Base-by-base conservation (phyloP, 2,113 vertebrate species). In the Trogon melanurus region DNA sequence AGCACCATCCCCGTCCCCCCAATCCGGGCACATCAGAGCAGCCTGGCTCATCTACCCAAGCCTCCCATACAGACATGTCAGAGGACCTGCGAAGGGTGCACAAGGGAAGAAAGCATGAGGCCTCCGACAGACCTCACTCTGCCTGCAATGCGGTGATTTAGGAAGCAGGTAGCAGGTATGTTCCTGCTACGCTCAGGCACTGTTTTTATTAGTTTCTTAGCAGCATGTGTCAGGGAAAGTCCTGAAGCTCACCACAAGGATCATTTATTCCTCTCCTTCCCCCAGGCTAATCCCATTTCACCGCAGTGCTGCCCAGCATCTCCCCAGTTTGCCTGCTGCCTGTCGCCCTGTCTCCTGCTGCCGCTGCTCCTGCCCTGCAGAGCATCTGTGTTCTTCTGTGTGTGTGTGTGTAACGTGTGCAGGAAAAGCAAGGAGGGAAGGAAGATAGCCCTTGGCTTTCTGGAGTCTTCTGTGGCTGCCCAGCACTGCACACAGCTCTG, bases 271-370 rank as follows among this genome's bases (percentile, higher is more conserved):
- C 32, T 41, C 12, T 57, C 50, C 41, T 27, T 79, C 47, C 30
- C 38, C 32, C 14, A 11, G 5, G 7, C 8, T 50, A 58, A 56
- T 56, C 60, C 36, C 47, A 36, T 78, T 80, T 84, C 8, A 3
- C 34, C 0, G 0, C 61, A 74, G 75, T 0, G 0, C 73, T 75
- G 53, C 47, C 51, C 5, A 1, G 64, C 64, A 92, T 53, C 71
- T 74, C 53, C 62, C 56, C 62, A 74, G 36, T 47, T 57, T 20
- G 2, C 9, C 1, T 25, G 17, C 60, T 80, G 58, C 60, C 88
- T 32, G 48, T 64, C 38, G 22, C 23, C 71, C 27, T 51, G 41
- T 16, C 30, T 44, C 58, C 48, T 2, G 0, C 51, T 30, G 45
- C 74, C 66, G 3, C 5, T 25, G 29, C 32, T 88, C 47, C 65